Evolutionary conservation across 2,888 invertebrate species (phyloP).

Genomic region (Formica aserva): DNA sequence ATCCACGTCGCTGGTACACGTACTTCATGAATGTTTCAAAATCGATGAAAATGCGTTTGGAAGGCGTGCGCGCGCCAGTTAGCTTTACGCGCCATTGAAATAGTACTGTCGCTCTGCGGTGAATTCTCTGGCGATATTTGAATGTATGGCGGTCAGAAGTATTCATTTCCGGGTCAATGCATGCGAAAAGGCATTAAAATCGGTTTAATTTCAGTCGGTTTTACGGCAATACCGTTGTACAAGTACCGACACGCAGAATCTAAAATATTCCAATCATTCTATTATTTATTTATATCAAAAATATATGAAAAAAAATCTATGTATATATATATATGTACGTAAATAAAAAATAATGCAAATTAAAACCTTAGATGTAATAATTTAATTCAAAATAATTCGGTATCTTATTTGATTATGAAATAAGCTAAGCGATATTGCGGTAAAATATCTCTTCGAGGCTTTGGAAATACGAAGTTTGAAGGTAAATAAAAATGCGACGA

Average conservation of each 20-base stretch:
- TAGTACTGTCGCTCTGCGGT: neutral
- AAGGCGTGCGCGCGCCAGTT: neutral
- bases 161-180: conserved; percentile 44
- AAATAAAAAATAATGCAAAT: neutral
- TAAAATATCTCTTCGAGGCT: conserved; percentile 8
- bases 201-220: conserved; percentile 36
- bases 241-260: conserved; percentile 8
- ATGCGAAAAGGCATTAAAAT: conserved; percentile 37
- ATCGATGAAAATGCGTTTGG: conserved; percentile 38
- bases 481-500: conserved; percentile 25
- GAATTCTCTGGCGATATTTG: conserved; percentile 30
- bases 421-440: neutral
- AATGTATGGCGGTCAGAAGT: conserved; percentile 26
- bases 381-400: conserved; percentile 6
- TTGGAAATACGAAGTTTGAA: conserved; percentile 13
- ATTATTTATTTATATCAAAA: neutral
- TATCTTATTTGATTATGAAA: neutral
- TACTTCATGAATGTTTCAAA: conserved; percentile 29
- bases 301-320: neutral
- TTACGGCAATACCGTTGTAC: conserved; percentile 17
- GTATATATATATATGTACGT: neutral
- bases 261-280: neutral
- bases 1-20: neutral
- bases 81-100: conserved; percentile 19
- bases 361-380: neutral